A percentile compares a stretch with the other conserved stretches of the same genome.
phyloP scores from a whole-genome alignment of 2,797 vertebrate species.

The Myotis daubentonii region DNA sequence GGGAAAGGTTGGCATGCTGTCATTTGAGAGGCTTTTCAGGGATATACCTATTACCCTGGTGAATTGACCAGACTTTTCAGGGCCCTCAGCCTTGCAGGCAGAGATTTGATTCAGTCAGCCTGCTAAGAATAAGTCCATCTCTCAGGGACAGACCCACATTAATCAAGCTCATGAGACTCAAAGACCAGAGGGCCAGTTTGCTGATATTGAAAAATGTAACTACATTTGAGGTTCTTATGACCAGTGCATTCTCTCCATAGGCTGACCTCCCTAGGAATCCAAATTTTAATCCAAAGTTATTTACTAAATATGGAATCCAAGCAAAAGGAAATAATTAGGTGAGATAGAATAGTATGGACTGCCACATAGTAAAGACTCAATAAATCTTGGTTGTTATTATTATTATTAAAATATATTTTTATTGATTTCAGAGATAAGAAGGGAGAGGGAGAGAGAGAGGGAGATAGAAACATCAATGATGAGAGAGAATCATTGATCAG shows the following conservation, averaged over 20 bases:
- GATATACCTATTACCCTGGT: not conserved
- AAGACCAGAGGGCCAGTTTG: not conserved
- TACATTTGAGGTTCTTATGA: not conserved
- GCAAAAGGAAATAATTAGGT: slow-evolving; percentile 39
- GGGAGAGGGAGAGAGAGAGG: not conserved
- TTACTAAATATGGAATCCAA: slow-evolving; percentile 55
- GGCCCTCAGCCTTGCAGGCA: not conserved
- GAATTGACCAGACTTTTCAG: not conserved
- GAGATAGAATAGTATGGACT: slow-evolving; percentile 26
- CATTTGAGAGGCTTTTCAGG: not conserved
- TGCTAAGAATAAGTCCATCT: not conserved
- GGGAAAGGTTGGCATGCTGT: not conserved
- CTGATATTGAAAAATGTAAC: not conserved
- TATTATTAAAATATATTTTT: not conserved
- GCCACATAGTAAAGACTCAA: not conserved
- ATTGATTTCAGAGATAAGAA: not conserved
- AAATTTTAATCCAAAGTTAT: slow-evolving; percentile 57
- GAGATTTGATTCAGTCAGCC: not conserved
- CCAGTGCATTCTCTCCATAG: not conserved
- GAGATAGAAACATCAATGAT: not conserved
- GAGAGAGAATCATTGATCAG: not conserved
- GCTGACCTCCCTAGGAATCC: not conserved
- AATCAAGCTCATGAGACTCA: not conserved
- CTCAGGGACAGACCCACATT: not conserved
- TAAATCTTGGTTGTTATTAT: slow-evolving; percentile 19